Conservation (phyloP, 1,140 invertebrate genomes). For the Oncopeltus fasciatus region DNA sequence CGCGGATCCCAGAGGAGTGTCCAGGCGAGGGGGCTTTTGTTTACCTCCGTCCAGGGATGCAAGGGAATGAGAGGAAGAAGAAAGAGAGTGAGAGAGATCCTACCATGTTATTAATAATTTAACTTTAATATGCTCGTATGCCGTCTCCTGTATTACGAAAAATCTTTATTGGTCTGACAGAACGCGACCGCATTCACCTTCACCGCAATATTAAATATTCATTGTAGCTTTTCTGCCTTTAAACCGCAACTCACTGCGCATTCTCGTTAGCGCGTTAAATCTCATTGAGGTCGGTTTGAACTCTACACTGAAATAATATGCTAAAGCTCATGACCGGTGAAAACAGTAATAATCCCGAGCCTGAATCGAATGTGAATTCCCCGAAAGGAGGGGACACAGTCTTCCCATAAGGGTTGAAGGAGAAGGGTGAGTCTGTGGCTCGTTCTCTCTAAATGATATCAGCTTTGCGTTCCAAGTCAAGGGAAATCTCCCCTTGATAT, state of each 20-base stretch:
- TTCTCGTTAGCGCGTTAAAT: background rate
- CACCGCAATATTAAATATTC: conserved; percentile 2
- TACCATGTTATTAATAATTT: background rate
- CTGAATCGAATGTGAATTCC: too few species aligned
- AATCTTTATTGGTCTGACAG: conserved; percentile 5
- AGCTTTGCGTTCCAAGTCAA: too few species aligned
- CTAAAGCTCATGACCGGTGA: too few species aligned
- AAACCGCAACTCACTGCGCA: background rate
- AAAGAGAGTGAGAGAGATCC: too few species aligned
- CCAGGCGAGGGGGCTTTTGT: background rate
- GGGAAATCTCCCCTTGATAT: too few species aligned
- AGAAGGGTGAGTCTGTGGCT: too few species aligned
- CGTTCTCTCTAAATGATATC: too few species aligned
- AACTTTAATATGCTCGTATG: background rate
- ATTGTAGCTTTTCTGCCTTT: background rate
- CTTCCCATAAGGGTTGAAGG: too few species aligned
- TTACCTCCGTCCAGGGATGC: background rate
- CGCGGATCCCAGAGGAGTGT: conserved; percentile 1
- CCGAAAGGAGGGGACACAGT: too few species aligned
- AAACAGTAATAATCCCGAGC: too few species aligned
- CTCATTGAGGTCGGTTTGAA: background rate
- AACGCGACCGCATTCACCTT: background rate
- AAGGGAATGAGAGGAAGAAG: too few species aligned
- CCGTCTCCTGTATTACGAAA: conserved; percentile 4
- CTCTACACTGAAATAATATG: too few species aligned